Evolutionary conservation across 2,888 invertebrate genomes (phyloP), one percentile per base, ranked within the genome.

Genomic region (Trissolcus japonicus): DNA sequence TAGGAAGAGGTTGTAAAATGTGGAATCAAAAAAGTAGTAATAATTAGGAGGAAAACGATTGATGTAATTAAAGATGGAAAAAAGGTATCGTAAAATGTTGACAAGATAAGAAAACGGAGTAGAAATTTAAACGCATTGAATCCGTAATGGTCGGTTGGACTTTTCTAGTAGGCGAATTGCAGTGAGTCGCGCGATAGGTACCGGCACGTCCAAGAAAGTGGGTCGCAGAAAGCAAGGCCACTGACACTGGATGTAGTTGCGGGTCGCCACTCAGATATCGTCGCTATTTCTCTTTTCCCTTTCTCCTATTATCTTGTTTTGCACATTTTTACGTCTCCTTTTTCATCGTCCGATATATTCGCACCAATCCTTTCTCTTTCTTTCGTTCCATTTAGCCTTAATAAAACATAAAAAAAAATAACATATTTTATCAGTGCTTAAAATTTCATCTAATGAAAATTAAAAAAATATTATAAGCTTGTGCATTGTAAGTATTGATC

Each of bases 191-290:
- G 69, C 77, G 71, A 71, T 67, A 72, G 74, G 71, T 73, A 71
- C 76, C 73, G 73, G 79, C 71, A 77, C 74, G 76, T 60, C 69
- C 80, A 85, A 82, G 87, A 87, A 89, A 88, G 89, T 89, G 82
- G 89, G 88, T 88, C 88, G 87, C 88, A 88, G 88, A 89, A 88
- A 89, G 89, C 87, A 89, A 89, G 89, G 88, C 88, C 88, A 88
- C 87, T 88, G 87, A 88, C 88, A 87, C 88, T 87, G 85, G 78
- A 74, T 74, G 74, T 76, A 76, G 76, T 78, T 68, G 69, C 79
- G 72, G 76, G 77, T 76, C 80, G 77, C 77, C 71, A 79, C 67
- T 76, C 55, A 77, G 76, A 78, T 77, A 78, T 72, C 78, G 74
- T 77, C 69, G 62, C 71, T 79, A 74, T 77, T 77, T 79, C 79